phyloP scores from a whole-genome alignment of 2,113 vertebrate species.

The Lamprologus speciosus region DNA sequence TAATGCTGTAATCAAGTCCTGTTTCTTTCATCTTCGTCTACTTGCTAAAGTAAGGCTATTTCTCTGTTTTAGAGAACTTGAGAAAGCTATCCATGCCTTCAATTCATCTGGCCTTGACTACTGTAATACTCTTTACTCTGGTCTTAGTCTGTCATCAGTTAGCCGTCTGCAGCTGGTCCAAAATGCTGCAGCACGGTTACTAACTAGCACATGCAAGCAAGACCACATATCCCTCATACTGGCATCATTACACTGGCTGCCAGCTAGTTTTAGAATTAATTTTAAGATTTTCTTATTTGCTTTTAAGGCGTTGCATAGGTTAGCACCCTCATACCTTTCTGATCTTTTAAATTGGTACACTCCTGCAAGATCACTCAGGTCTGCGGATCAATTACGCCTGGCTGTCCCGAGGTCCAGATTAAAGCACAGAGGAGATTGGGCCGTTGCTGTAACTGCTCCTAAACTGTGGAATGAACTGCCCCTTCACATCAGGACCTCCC shows the following conservation, averaged over 20 bases:
- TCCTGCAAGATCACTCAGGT: not conserved
- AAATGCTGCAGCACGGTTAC: not conserved
- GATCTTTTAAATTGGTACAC: not conserved
- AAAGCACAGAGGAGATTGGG: not conserved
- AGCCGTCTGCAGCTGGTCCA: not conserved
- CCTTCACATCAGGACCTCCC: not conserved
- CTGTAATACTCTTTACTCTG: not conserved
- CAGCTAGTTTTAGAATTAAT: not conserved
- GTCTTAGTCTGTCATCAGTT: not conserved
- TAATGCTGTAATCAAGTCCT: not conserved
- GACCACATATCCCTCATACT: not conserved
- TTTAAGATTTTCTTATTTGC: not conserved
- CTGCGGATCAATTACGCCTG: not conserved
- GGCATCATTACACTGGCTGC: not conserved
- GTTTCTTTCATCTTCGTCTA: not conserved
- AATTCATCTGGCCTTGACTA: not conserved
- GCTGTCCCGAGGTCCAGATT: not conserved
- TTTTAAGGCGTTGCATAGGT: not conserved
- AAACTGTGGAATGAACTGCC: not conserved
- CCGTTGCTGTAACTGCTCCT: not conserved
- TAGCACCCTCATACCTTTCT: not conserved
- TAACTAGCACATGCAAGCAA: not conserved
- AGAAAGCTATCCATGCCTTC: not conserved
- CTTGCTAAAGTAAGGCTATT: not conserved
- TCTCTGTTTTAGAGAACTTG: not conserved